Base-by-base conservation (phyloP, 1,140 invertebrate species). In the Tyrophagus putrescentiae region DNA sequence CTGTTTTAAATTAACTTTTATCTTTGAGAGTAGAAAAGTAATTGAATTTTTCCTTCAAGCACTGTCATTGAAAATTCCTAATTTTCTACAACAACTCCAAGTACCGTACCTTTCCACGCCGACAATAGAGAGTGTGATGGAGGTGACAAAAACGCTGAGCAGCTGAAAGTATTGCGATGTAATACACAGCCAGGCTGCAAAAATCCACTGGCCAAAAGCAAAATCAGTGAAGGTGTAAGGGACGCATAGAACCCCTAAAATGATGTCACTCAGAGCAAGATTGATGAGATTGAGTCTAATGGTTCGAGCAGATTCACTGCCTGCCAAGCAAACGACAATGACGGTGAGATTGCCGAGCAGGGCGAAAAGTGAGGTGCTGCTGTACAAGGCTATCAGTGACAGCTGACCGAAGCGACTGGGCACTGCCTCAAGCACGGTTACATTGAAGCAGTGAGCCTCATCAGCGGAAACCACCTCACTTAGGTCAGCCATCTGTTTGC, bases 241-340 rank as follows among this genome's bases (percentile, higher is more conserved):
- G 21, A 39, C 36, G 25, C 70, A 74, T 60, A 75, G 73, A 0
- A 70, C 61, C 0, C 72, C 71, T 71, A 75, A 73, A 25, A 67
- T 69, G 34, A 75, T 66, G 48, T 75, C 73, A 16, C 71, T 70
- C 9, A 72, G 63, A 0, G 73, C 71, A 45, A 75, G 60, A 63
- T 74, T 75, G 52, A 75, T 69, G 4, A 75, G 68, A 60, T 72
- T 74, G 5, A 67, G 68, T 39, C 71, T 61, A 4, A 75, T 52
- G 25, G 70, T 68, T 29, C 66, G 58, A 0, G 68, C 67, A 4
- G 68, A 73, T 62, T 70, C 64, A 54, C 68, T 70, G 2, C 70
- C 71, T 13, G 69, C 61, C 6, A 68, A 61, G 1, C 72, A 64
- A 3, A 73, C 71, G 21, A 70, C 62, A 45, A 73, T 72, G 6